Evolutionary conservation across 2,888 invertebrate species (phyloP), one percentile per base, ranked within the genome.

Genomic region (Chrysina gloriosa): DNA sequence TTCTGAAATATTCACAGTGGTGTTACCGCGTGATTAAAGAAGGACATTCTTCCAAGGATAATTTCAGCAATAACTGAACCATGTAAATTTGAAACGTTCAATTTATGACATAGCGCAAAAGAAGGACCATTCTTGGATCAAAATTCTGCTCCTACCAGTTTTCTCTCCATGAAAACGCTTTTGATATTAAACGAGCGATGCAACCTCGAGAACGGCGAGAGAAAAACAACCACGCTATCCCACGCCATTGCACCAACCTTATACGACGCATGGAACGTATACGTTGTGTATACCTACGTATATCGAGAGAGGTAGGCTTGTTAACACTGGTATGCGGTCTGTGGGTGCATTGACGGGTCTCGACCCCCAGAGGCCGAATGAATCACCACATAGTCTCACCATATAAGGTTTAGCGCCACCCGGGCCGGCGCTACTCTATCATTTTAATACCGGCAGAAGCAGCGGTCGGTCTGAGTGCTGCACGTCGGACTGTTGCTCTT

Each of bases 351-450:
- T 74, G 73, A 71, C 75, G 72, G 72, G 74, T 70, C 75, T 72
- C 71, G 71, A 73, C 73, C 76, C 75, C 74, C 71, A 73, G 74
- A 76, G 77, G 74, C 74, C 74, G 76, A 72, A 73, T 80, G 78
- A 80, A 77, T 80, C 79, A 78, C 76, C 71, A 67, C 71, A 75
- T 71, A 70, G 73, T 73, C 72, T 73, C 69, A 75, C 75, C 78
- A 76, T 78, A 78, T 78, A 78, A 72, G 78, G 78, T 70, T 75
- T 79, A 79, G 78, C 79, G 79, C 79, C 79, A 78, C 75, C 72
- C 67, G 69, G 74, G 39, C 70, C 69, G 74, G 73, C 72, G 70
- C 74, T 56, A 50, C 54, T 34, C 63, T 71, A 67, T 65, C 39
- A 48, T 27, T 47, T 48, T 25, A 47, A 56, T 67, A 31, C 63